phyloP scores from a whole-genome alignment of 2,888 invertebrate genomes.

The Xiphydria camelus region DNA sequence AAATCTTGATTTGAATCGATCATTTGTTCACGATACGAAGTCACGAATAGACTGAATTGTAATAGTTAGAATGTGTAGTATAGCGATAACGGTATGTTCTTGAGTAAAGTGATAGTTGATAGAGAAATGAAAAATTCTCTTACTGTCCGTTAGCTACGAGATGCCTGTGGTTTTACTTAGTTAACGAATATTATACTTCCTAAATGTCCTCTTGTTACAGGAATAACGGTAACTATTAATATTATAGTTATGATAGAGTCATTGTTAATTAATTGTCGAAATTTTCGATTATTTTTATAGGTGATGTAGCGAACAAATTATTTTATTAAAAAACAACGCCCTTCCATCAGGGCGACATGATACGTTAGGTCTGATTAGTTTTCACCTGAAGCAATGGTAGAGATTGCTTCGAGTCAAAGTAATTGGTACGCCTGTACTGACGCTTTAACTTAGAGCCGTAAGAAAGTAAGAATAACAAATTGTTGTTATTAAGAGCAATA shows the following conservation, averaged over 20 bases:
- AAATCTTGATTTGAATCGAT: conserved; percentile 13
- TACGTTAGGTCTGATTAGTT: conserved; percentile 14
- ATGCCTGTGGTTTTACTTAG: too few species aligned
- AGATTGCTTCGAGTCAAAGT: conserved; percentile 1
- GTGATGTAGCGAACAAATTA: background rate
- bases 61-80: background rate
- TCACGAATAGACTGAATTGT: conserved; percentile 26
- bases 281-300: background rate
- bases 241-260: too few species aligned
- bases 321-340: background rate
- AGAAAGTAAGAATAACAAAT: conserved; percentile 1
- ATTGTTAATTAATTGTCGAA: background rate
- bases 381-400: background rate
- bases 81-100: too few species aligned
- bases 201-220: too few species aligned
- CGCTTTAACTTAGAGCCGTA: background rate
- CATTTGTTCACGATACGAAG: conserved; percentile 18
- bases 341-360: too few species aligned
- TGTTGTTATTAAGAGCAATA: conserved; percentile 18
- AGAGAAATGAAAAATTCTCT: too few species aligned
- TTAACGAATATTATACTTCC: too few species aligned
- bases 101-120: too few species aligned
- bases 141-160: too few species aligned
- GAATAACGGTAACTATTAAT: too few species aligned
- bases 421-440: too few species aligned